Evolutionary conservation across 2,797 vertebrate species (phyloP).

Genomic region (Sternotherus odoratus): DNA sequence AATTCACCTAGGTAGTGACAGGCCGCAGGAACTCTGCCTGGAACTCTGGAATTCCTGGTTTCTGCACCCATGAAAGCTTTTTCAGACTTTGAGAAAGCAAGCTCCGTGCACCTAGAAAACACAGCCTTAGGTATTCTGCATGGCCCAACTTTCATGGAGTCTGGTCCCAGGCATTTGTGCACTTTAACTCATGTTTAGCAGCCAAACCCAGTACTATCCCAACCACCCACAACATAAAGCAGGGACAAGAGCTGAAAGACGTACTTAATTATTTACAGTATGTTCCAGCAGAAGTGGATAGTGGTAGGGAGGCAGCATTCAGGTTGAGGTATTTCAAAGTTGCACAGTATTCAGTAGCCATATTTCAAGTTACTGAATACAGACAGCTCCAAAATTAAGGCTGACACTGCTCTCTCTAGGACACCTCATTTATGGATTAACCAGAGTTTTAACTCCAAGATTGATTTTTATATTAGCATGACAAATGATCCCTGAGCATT

Average conservation of each 20-base stretch:
- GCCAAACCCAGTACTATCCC: not conserved
- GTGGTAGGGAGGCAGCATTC: not conserved
- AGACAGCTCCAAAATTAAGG: not conserved
- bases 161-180: not conserved
- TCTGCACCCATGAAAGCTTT: not conserved
- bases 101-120: not conserved
- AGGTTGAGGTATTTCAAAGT: fast-evolving
- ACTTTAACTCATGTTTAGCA: not conserved
- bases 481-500: not conserved
- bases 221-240: not conserved
- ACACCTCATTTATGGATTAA: not conserved
- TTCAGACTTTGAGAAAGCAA: not conserved
- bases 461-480: not conserved
- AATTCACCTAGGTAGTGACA: not conserved
- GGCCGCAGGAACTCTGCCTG: not conserved
- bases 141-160: not conserved
- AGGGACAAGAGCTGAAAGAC: not conserved
- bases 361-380: not conserved
- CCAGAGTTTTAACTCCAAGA: not conserved
- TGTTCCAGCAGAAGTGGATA: not conserved
- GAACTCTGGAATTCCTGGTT: not conserved
- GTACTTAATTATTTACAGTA: not conserved
- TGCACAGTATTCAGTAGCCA: fast-evolving
- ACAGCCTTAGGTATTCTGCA: not conserved
- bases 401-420: not conserved